Conservation (phyloP, 1,140 invertebrate species). For the Trinorchestia longiramus region DNA sequence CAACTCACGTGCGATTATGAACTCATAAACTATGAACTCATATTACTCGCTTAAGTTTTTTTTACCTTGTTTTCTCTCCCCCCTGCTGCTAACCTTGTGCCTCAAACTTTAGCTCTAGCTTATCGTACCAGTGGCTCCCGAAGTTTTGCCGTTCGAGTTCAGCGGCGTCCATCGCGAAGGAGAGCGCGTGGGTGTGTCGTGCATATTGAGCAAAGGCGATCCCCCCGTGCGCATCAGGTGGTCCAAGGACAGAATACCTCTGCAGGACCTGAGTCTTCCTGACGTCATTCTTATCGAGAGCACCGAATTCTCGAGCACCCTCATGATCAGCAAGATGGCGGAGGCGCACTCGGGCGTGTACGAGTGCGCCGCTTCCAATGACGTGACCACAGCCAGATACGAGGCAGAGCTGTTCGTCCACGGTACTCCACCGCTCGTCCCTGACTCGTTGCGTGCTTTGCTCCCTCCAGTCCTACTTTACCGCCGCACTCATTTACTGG, state of each 20-base stretch:
- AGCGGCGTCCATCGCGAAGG: constrained; percentile 70
- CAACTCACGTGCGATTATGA: neutral
- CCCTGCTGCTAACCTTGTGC: neutral
- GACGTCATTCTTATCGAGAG: constrained; percentile 53
- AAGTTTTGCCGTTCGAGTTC: constrained; percentile 67
- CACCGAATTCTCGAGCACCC: constrained; percentile 71
- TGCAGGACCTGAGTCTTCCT: constrained; percentile 68
- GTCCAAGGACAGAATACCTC: constrained; percentile 80
- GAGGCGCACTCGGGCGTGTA: constrained; percentile 72
- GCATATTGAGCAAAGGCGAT: constrained; percentile 83
- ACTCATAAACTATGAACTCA: too few relatives aligned
- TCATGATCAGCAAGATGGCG: constrained; percentile 82
- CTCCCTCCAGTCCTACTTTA: neutral
- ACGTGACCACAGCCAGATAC: constrained; percentile 67
- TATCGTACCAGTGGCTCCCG: constrained; percentile 67
- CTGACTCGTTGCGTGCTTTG: neutral
- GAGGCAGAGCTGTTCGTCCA: constrained; percentile 67
- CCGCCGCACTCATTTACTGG: neutral
- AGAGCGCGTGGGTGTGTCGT: constrained; percentile 81
- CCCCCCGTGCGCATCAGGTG: constrained; percentile 81
- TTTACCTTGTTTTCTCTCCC: neutral
- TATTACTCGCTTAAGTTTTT: too few relatives aligned
- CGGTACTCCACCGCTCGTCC: constrained; percentile 68
- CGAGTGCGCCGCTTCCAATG: constrained; percentile 71
- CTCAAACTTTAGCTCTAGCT: constrained; percentile 38